Evolutionary conservation across 2,797 vertebrate species (phyloP).

Genomic region (Limosa lapponica): DNA sequence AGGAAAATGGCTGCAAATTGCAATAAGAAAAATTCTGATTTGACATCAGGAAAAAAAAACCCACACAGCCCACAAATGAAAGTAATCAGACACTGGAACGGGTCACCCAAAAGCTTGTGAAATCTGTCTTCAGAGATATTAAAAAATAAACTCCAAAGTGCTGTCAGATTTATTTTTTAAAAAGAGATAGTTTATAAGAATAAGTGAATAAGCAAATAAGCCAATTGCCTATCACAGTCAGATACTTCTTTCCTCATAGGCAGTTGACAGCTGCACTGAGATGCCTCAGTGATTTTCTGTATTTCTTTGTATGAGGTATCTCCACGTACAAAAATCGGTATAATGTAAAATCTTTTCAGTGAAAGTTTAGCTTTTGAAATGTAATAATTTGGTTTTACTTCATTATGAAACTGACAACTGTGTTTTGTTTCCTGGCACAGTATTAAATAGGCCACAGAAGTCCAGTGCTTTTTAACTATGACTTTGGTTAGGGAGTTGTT

Average conservation of each 20-base stretch:
- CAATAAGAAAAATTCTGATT: not conserved
- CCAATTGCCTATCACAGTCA: not conserved
- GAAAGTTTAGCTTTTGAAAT: not conserved
- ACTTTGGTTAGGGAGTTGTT: not conserved
- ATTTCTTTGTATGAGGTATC: not conserved
- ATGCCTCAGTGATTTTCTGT: not conserved
- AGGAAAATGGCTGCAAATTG: not conserved
- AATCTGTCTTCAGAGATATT: not conserved
- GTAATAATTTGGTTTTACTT: not conserved
- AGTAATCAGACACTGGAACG: not conserved
- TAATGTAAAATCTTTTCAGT: not conserved
- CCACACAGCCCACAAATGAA: fast-evolving
- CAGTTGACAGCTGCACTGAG: not conserved
- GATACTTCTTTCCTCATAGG: not conserved
- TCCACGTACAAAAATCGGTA: not conserved
- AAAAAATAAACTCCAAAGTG: not conserved
- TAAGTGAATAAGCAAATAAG: not conserved
- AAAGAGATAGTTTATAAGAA: not conserved
- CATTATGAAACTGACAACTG: not conserved
- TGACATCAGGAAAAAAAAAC: not conserved
- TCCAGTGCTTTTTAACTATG: not conserved
- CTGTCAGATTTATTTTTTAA: too few species aligned
- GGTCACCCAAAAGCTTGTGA: not conserved
- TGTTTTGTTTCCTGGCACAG: not conserved
- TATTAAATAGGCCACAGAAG: not conserved